Evolutionary conservation across 2,888 invertebrate genomes (phyloP).

Genomic region (Morpho helenor): DNA sequence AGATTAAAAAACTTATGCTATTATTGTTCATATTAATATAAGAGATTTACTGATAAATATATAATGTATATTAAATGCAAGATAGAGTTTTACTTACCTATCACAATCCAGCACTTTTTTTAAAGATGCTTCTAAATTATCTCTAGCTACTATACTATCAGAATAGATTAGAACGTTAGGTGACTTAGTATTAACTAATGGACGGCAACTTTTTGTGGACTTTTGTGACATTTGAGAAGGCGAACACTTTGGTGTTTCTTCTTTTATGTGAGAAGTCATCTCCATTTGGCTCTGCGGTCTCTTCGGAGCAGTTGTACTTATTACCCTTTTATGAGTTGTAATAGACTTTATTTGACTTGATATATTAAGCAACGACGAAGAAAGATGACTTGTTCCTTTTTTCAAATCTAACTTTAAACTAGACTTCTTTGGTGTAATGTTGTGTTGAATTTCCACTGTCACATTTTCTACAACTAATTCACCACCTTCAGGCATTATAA

Average conservation of each 20-base stretch:
- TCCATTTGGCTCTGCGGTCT: conserved; percentile 50
- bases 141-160: conserved; percentile 86
- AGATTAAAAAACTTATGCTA: too few species aligned
- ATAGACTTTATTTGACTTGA: conserved; percentile 74
- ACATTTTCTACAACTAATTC: conserved; percentile 67
- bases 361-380: conserved; percentile 66
- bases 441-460: conserved; percentile 72
- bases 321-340: conserved; percentile 69
- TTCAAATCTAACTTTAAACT: conserved; percentile 68
- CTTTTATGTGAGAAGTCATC: conserved; percentile 46
- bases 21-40: too few species aligned
- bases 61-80: too few species aligned
- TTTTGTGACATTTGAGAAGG: conserved; percentile 55
- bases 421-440: conserved; percentile 71
- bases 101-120: conserved; percentile 84
- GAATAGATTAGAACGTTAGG: conserved; percentile 91
- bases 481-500: conserved; percentile 40
- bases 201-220: conserved; percentile 69
- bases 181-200: conserved; percentile 82
- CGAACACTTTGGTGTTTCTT: conserved; percentile 43
- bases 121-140: conserved; percentile 85
- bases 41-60: too few species aligned
- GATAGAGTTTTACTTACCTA: conserved; percentile 70
- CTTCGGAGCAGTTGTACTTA: conserved; percentile 68
- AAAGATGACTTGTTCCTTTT: conserved; percentile 66